phyloP scores from a whole-genome alignment of 2,113 vertebrate species.

The Noturus placidus region DNA sequence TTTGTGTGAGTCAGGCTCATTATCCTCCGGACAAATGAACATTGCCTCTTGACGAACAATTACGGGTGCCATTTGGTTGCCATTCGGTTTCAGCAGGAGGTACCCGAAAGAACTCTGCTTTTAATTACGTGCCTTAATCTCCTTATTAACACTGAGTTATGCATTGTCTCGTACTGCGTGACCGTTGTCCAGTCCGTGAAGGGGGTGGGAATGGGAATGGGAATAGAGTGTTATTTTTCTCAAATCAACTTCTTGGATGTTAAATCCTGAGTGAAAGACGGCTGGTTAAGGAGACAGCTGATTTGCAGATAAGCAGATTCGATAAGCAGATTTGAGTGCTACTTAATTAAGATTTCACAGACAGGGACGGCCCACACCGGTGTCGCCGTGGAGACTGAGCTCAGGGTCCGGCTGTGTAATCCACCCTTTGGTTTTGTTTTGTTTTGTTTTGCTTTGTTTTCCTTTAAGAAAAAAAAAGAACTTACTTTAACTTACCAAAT shows the following conservation, averaged over 20 bases:
- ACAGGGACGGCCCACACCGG: slow-evolving; percentile 48
- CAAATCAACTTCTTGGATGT: neutral
- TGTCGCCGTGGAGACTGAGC: slow-evolving; percentile 55
- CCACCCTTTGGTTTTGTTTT: neutral
- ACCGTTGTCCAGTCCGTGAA: slow-evolving; percentile 17
- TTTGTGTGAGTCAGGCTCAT: slow-evolving; percentile 32
- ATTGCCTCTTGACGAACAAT: slow-evolving; percentile 51
- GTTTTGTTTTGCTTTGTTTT: neutral
- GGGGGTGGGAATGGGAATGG: slow-evolving; percentile 7
- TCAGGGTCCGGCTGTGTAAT: slow-evolving; percentile 57
- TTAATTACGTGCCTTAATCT: slow-evolving; percentile 59
- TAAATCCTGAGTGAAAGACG: neutral
- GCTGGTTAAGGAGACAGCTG: neutral
- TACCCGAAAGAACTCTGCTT: slow-evolving; percentile 29
- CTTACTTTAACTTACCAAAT: neutral
- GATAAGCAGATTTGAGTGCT: slow-evolving; percentile 74
- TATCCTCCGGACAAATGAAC: slow-evolving; percentile 46
- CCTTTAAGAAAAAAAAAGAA: neutral
- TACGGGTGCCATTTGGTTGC: slow-evolving; percentile 53
- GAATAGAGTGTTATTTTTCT: neutral
- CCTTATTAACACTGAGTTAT: slow-evolving; percentile 59
- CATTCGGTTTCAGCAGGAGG: slow-evolving; percentile 46
- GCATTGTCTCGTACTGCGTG: slow-evolving; percentile 21
- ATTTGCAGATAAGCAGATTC: slow-evolving; percentile 19
- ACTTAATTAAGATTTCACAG: slow-evolving; percentile 79